A percentile compares a stretch with the other conserved stretches of the same genome.
These are phyloP conservation scores for Heteropelma amictum DNA, from an alignment of 2,888 invertebrate genomes.

Conservation along the genomic window DNA sequence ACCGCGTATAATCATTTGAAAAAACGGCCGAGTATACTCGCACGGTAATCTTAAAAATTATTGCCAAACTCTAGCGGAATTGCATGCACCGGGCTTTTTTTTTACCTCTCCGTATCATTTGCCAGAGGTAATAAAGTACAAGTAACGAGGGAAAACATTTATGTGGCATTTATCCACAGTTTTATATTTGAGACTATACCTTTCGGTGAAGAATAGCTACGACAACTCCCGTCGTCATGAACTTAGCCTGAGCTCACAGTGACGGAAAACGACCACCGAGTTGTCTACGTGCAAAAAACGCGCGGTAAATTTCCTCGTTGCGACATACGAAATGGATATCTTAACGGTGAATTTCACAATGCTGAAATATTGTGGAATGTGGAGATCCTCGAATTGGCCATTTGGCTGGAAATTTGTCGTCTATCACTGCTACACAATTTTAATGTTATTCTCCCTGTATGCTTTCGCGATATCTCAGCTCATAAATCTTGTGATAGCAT, in stretches of 20 bases:
- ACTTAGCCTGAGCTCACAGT: too few relatives aligned
- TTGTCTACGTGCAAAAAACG: too few relatives aligned
- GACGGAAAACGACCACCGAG: too few relatives aligned
- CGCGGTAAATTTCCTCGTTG: too few relatives aligned
- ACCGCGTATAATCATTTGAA: too few relatives aligned
- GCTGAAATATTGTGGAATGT: slow-evolving; percentile 40
- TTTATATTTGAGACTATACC: neutral
- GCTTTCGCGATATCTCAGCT: slow-evolving; percentile 45
- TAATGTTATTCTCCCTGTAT: slow-evolving; percentile 36
- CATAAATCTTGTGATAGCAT: slow-evolving; percentile 50
- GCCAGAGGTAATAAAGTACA: neutral
- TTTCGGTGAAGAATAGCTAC: neutral
- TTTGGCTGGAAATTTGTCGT: slow-evolving; percentile 36
- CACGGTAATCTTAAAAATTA: too few relatives aligned
- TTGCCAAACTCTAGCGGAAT: too few relatives aligned
- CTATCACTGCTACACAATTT: slow-evolving; percentile 46
- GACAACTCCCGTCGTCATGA: neutral
- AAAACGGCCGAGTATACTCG: neutral
- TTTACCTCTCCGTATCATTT: neutral
- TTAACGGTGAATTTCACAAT: slow-evolving; percentile 46
- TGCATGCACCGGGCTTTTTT: too few relatives aligned
- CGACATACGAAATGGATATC: slow-evolving; percentile 39
- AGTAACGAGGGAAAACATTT: neutral
- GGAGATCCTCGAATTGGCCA: slow-evolving; percentile 50
- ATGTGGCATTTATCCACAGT: neutral